phyloP scores from a whole-genome alignment of 2,888 invertebrate species.

The Pristionchus exspectatus region DNA sequence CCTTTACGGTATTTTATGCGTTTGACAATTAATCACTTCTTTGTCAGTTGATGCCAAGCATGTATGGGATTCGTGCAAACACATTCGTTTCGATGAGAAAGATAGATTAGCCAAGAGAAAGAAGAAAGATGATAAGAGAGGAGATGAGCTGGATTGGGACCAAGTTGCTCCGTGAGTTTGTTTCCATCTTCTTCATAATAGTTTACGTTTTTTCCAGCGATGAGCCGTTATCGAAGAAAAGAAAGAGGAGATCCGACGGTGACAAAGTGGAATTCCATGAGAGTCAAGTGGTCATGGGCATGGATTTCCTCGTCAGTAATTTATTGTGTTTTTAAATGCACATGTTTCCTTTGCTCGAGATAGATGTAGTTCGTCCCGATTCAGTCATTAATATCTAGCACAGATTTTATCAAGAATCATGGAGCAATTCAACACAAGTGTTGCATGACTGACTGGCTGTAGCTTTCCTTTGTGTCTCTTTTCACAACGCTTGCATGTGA shows the following conservation, averaged over 20 bases:
- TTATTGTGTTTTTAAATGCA: too few species aligned
- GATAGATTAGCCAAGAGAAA: background rate
- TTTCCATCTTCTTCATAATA: background rate
- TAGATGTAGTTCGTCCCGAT: background rate
- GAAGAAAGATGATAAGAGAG: background rate
- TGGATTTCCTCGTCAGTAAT: conserved; percentile 34
- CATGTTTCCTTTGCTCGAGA: background rate
- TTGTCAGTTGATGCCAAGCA: conserved; percentile 25
- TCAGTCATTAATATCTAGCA: too few species aligned
- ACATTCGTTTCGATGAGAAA: conserved; percentile 36
- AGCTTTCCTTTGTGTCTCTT: too few species aligned
- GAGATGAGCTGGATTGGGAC: conserved; percentile 35
- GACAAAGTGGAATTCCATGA: background rate
- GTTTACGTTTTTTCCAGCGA: background rate
- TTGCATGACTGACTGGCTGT: too few species aligned
- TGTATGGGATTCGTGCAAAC: conserved; percentile 35
- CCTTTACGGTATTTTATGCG: conserved; percentile 19
- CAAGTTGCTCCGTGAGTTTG: background rate
- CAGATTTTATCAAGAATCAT: too few species aligned
- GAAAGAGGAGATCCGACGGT: background rate
- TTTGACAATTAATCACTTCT: background rate
- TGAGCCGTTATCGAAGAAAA: conserved; percentile 15
- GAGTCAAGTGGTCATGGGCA: conserved; percentile 38
- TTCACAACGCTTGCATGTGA: too few species aligned
- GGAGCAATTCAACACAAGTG: too few species aligned